These are phyloP conservation scores for Mus caroli DNA, from an alignment of 2,797 vertebrate species.

Conservation along the genomic window DNA sequence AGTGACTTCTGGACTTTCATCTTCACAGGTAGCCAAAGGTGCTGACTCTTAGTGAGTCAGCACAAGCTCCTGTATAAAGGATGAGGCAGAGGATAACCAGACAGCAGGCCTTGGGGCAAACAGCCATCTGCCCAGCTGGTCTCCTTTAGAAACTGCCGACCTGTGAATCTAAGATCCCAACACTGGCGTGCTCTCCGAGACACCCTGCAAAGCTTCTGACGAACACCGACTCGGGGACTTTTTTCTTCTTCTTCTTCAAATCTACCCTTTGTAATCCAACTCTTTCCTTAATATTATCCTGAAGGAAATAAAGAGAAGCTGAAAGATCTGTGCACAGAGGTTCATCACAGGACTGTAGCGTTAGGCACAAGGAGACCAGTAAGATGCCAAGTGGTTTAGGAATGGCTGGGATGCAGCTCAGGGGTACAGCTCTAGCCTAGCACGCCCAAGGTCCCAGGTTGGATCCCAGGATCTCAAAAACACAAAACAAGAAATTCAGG, in stretches of 20 bases:
- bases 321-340: background rate
- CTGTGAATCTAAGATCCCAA: background rate
- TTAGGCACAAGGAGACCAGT: background rate
- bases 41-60: background rate
- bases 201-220: background rate
- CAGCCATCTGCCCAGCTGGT: background rate
- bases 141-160: background rate
- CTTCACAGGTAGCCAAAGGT: background rate
- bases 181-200: background rate
- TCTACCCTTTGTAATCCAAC: background rate
- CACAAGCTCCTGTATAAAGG: background rate
- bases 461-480: background rate
- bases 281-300: slow-evolving; percentile 3
- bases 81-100: background rate
- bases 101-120: background rate
- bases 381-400: background rate
- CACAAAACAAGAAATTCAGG: slow-evolving; percentile 1
- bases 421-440: background rate
- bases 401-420: background rate
- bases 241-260: background rate
- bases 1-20: background rate
- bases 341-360: background rate
- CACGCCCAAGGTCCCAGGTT: background rate
- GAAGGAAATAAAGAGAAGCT: background rate
- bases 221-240: background rate